A percentile compares a stretch with the other conserved stretches of the same genome.
phyloP scores from a whole-genome alignment of 2,888 invertebrate genomes.

The Acronicta leporina region DNA sequence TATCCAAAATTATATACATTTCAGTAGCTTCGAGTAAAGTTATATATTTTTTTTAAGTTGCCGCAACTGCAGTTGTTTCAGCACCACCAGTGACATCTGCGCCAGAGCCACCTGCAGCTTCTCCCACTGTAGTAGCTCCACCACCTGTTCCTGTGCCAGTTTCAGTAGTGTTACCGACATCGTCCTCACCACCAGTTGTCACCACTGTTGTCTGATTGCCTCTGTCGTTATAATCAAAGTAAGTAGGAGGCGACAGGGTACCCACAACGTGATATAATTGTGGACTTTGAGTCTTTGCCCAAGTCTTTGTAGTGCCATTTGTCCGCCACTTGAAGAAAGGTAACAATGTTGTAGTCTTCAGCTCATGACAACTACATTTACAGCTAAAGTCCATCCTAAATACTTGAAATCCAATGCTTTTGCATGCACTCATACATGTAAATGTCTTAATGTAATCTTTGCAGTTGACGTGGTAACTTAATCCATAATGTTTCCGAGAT shows the following conservation, averaged over 20 bases:
- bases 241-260: constrained; percentile 64
- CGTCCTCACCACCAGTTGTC: too few species aligned
- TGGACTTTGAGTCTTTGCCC: constrained; percentile 68
- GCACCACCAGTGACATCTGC: too few species aligned
- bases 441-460: constrained; percentile 68
- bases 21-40: too few species aligned
- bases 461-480: constrained; percentile 70
- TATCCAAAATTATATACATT: too few species aligned
- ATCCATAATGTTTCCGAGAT: constrained; percentile 74
- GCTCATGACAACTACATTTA: constrained; percentile 75
- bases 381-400: constrained; percentile 70
- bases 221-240: neutral
- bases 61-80: too few species aligned
- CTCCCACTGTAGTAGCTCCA: too few species aligned
- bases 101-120: too few species aligned
- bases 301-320: constrained; percentile 68
- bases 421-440: constrained; percentile 77
- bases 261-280: constrained; percentile 72
- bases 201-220: neutral
- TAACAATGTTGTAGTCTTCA: constrained; percentile 70
- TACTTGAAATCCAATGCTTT: constrained; percentile 74
- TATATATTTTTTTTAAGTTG: too few species aligned
- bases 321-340: constrained; percentile 77
- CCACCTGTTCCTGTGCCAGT: too few species aligned
- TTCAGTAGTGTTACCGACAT: too few species aligned